phyloP scores from a whole-genome alignment of 2,797 vertebrate species.

The Poecilia picta region DNA sequence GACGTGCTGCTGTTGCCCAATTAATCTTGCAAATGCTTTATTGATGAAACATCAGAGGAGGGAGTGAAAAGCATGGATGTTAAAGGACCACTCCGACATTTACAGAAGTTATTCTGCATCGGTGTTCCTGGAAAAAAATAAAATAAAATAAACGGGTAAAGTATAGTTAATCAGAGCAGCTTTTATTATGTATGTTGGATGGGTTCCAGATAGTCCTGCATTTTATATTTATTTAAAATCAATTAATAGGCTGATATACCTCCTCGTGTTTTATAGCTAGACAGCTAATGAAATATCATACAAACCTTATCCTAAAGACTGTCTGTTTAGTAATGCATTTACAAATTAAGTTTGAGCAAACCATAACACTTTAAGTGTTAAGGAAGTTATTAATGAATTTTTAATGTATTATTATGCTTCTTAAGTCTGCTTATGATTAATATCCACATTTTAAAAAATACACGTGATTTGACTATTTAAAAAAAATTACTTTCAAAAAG shows the following conservation, averaged over 20 bases:
- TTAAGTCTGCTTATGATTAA: neutral
- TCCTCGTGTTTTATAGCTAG: neutral
- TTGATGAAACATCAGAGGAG: slow-evolving; percentile 52
- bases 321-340: slow-evolving; percentile 22
- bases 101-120: neutral
- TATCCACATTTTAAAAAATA: neutral
- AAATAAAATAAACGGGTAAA: too few relatives aligned
- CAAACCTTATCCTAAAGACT: slow-evolving; percentile 4
- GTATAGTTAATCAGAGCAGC: neutral
- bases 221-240: slow-evolving; percentile 1
- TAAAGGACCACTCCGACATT: slow-evolving; percentile 12
- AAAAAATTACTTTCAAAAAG: too few relatives aligned
- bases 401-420: neutral
- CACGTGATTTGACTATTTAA: neutral
- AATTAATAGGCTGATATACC: neutral
- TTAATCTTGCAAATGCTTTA: slow-evolving; percentile 40
- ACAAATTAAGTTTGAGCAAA: neutral
- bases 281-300: neutral
- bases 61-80: slow-evolving; percentile 1
- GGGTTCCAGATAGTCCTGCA: neutral
- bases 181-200: neutral
- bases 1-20: slow-evolving; percentile 37
- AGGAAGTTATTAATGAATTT: too few relatives aligned
- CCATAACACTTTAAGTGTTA: neutral
- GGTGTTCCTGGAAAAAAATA: neutral